Conservation (phyloP, 1,140 invertebrate species). For the Pomacea maculata region DNA sequence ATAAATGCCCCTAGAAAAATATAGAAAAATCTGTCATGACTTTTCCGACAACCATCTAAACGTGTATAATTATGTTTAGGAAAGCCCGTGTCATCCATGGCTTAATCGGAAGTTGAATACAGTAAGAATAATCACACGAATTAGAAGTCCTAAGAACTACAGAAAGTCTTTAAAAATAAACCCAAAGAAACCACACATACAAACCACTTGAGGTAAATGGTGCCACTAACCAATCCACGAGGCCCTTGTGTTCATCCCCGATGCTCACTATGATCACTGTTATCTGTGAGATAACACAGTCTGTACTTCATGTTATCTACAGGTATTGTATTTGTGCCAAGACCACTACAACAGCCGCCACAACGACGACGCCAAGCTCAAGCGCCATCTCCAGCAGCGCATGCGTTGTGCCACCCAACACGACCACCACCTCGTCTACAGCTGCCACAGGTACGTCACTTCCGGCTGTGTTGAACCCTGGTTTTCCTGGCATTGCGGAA, state of each 20-base stretch:
- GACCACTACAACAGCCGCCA: neutral
- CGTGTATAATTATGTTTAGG: no score
- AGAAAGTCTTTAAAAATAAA: no score
- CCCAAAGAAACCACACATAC: no score
- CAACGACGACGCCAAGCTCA: neutral
- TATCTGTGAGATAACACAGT: neutral
- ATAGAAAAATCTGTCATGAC: no score
- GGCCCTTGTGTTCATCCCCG: neutral
- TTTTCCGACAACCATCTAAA: no score
- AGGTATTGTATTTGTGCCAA: neutral
- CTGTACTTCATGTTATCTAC: neutral
- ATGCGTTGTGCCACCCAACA: neutral
- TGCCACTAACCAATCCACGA: no score
- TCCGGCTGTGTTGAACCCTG: neutral
- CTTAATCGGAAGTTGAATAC: no score
- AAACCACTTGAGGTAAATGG: no score
- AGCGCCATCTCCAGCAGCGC: neutral
- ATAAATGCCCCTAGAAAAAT: no score
- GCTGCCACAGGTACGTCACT: neutral
- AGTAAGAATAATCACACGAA: no score
- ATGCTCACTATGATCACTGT: neutral
- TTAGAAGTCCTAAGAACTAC: no score
- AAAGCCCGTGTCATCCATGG: no score
- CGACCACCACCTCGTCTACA: neutral
- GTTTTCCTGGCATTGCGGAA: neutral